These are phyloP conservation scores for Triplophysa dalaica DNA, from an alignment of 2,113 vertebrate species.

Conservation along the genomic window DNA sequence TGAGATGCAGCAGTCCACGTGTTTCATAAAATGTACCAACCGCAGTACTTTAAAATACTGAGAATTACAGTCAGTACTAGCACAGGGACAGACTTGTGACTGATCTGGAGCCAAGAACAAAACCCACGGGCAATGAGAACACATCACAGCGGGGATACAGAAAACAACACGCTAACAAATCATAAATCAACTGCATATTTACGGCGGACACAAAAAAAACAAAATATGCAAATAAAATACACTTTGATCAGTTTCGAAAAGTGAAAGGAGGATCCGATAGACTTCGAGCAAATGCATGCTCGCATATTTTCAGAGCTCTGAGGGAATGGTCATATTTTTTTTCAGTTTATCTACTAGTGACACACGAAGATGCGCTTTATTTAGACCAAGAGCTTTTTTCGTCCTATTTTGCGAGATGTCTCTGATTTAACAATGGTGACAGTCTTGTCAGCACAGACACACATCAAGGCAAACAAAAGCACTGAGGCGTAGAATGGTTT, in stretches of 20 bases:
- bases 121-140: slow-evolving; percentile 48
- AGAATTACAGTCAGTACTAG: not conserved
- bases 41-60: slow-evolving; percentile 30
- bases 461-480: slow-evolving; percentile 49
- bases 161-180: slow-evolving; percentile 34
- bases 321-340: not conserved
- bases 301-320: not conserved
- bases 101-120: slow-evolving; percentile 52
- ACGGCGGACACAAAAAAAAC: slow-evolving; percentile 23
- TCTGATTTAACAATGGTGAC: slow-evolving; percentile 48
- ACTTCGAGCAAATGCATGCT: not conserved
- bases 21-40: not conserved
- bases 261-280: not conserved
- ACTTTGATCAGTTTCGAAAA: not conserved
- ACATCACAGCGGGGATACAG: slow-evolving; percentile 39
- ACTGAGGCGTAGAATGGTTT: slow-evolving; percentile 53
- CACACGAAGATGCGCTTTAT: slow-evolving; percentile 53
- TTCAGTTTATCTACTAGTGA: not conserved
- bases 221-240: slow-evolving; percentile 8
- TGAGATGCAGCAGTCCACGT: not conserved
- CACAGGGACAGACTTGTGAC: slow-evolving; percentile 44
- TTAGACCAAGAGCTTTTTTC: slow-evolving; percentile 50
- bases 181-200: slow-evolving; percentile 34
- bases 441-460: slow-evolving; percentile 49
- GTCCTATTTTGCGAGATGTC: slow-evolving; percentile 44